phyloP scores from a whole-genome alignment of 1,140 invertebrate genomes.

The Aphaenogaster ashmeadi region DNA sequence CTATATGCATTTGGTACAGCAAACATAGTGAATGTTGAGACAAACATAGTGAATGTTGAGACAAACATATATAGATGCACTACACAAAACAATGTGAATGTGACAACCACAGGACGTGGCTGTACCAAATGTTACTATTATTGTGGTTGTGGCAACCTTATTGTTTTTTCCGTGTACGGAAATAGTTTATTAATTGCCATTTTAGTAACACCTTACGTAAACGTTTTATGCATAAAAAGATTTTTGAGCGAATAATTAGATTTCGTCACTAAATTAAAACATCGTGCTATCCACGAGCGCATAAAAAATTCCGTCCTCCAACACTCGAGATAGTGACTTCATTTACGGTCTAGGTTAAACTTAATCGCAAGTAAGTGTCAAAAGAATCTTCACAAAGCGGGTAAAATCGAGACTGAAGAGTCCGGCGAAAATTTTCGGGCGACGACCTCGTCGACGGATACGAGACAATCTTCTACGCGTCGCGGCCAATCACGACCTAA shows the following conservation, averaged over 20 bases:
- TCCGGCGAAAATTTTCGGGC: constrained; percentile 8
- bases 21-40: too few relatives aligned
- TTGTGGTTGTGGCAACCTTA: too few relatives aligned
- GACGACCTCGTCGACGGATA: constrained; percentile 24
- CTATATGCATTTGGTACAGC: too few relatives aligned
- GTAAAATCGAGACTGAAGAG: background rate
- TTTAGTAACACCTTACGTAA: background rate
- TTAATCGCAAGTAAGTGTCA: constrained; percentile 12
- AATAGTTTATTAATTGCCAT: background rate
- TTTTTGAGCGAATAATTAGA: background rate
- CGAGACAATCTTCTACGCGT: constrained; percentile 44
- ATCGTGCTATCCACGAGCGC: background rate
- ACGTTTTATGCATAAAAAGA: background rate
- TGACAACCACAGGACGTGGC: too few relatives aligned
- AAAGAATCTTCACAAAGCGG: background rate
- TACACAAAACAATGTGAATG: too few relatives aligned
- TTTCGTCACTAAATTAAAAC: background rate
- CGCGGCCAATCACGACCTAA: constrained; percentile 59
- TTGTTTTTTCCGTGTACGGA: too few relatives aligned
- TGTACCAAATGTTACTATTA: too few relatives aligned
- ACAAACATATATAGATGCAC: too few relatives aligned
- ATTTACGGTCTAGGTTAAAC: background rate
- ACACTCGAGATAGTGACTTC: background rate
- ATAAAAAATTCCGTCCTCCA: background rate
- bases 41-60: too few relatives aligned